Base-by-base conservation (phyloP, 2,888 invertebrate genomes). In the Pandemis cinnamomeana region DNA sequence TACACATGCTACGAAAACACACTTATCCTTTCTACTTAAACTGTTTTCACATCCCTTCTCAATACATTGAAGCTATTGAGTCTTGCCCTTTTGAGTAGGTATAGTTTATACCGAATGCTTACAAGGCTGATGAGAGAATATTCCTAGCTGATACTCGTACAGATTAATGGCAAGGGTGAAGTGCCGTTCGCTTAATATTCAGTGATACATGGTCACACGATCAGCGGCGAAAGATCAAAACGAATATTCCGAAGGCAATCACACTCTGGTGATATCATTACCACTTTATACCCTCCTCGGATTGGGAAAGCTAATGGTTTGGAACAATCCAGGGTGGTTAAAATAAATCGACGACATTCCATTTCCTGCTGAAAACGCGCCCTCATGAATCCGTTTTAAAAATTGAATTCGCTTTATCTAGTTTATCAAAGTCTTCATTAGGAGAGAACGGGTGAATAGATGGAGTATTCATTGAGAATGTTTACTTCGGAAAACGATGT, bases 251-350 rank as follows among this genome's bases (percentile, higher is more conserved):
- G 66, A 76, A 76, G 78, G 78, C 80, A 80, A 82, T 82, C 82
- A 83, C 80, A 70, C 72, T 82, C 79, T 81, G 76, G 81, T 79
- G 82, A 86, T 88, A 89, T 91, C 87, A 88, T 88, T 83, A 89
- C 86, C 87, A 88, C 85, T 91, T 89, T 85, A 88, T 84, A 86
- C 86, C 87, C 88, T 88, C 89, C 89, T 88, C 86, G 87, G 88
- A 92, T 92, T 92, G 90, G 90, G 92, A 91, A 92, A 92, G 87
- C 85, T 89, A 93, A 93, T 92, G 93, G 92, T 78, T 84, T 84
- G 93, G 91, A 93, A 92, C 90, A 89, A 89, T 86, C 86, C 87
- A 86, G 87, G 83, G 87, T 87, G 90, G 91, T 92, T 91, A 87
- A 89, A 91, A 91, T 92, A 89, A 91, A 93, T 92, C 91, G 91